These are phyloP conservation scores for Tragelaphus strepsiceros DNA, from an alignment of 2,113 vertebrate species.

Conservation along the genomic window DNA sequence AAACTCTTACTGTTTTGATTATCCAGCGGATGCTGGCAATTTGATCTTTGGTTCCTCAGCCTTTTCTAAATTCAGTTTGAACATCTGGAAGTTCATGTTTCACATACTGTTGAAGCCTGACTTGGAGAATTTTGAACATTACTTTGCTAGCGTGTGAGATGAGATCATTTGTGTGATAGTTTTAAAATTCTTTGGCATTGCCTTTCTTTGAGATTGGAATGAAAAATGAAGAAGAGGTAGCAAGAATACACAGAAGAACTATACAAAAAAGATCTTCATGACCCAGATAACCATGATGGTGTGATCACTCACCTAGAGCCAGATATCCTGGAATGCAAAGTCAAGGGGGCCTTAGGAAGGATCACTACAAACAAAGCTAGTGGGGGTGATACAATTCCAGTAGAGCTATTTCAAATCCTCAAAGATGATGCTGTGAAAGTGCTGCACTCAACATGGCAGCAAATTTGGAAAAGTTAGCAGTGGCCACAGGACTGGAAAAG, in stretches of 20 bases:
- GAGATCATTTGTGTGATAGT: accelerated
- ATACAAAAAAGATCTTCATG: not conserved
- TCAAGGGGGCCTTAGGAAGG: not conserved
- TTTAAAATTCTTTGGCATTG: not conserved
- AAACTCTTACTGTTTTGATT: not conserved
- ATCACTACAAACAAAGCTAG: not conserved
- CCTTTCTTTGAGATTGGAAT: not conserved
- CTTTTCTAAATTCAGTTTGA: not conserved
- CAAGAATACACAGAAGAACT: not conserved
- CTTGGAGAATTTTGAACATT: not conserved
- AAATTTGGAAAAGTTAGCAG: not conserved
- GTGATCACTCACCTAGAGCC: not conserved
- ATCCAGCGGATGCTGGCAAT: not conserved
- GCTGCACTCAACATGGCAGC: not conserved
- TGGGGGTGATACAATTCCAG: not conserved
- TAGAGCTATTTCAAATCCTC: not conserved
- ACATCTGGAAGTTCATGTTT: not conserved
- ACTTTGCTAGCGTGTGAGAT: not conserved
- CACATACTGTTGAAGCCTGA: not conserved
- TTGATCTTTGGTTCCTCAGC: not conserved
- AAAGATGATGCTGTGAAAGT: not conserved
- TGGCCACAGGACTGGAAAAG: not conserved
- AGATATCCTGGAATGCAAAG: not conserved
- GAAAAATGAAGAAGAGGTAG: not conserved
- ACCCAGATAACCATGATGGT: not conserved